These are phyloP conservation scores for Polypedilum vanderplanki DNA, from an alignment of 1,140 invertebrate species.

Conservation along the genomic window DNA sequence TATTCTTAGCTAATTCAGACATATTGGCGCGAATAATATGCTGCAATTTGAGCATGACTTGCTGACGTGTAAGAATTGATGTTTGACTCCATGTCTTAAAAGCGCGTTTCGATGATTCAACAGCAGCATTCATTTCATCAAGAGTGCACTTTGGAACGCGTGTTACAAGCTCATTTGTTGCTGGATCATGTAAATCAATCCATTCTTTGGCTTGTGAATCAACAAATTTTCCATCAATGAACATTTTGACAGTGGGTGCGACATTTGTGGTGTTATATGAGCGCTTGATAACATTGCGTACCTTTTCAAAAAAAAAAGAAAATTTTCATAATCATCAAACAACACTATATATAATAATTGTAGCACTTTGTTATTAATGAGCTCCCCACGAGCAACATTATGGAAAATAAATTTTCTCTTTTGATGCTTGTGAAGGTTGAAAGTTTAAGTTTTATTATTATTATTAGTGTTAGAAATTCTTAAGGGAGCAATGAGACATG, in stretches of 20 bases:
- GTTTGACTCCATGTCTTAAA: constrained; percentile 79
- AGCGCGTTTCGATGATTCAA: constrained; percentile 75
- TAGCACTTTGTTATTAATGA: not conserved
- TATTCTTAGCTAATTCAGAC: constrained; percentile 83
- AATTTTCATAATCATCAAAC: no score
- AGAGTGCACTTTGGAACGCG: constrained; percentile 86
- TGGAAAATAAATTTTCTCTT: not conserved
- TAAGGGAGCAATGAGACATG: constrained; percentile 2
- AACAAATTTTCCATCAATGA: constrained; percentile 90
- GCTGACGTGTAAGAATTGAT: constrained; percentile 88
- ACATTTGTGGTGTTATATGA: constrained; percentile 46
- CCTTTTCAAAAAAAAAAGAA: constrained; percentile 37
- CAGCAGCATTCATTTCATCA: constrained; percentile 86
- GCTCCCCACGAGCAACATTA: not conserved
- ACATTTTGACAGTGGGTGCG: constrained; percentile 76
- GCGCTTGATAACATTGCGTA: constrained; percentile 40
- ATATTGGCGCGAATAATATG: constrained; percentile 57
- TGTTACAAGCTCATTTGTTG: constrained; percentile 75
- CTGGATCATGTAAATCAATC: constrained; percentile 92
- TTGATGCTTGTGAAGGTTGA: no score
- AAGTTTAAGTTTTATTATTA: no score
- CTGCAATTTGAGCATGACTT: constrained; percentile 86
- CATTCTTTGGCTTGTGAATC: constrained; percentile 89
- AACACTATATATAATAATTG: not conserved
- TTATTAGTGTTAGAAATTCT: no score